phyloP scores from a whole-genome alignment of 2,113 vertebrate genomes.

The Axis porcinus region DNA sequence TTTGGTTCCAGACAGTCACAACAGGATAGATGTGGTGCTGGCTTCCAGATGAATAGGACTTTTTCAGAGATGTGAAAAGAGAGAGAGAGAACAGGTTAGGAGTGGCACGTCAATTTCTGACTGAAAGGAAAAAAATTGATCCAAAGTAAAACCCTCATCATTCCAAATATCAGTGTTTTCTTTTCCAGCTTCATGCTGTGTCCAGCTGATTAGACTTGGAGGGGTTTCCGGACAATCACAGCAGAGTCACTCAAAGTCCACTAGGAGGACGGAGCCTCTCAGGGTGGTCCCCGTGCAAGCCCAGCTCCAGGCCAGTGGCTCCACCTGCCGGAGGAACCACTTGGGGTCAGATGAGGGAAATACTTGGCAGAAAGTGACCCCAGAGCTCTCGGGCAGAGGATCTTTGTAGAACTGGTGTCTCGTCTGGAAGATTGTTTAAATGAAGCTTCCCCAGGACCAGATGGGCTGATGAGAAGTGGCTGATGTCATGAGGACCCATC shows the following conservation, averaged over 20 bases:
- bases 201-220: neutral
- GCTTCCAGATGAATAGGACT: neutral
- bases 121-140: neutral
- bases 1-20: neutral
- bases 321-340: neutral
- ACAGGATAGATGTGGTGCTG: neutral
- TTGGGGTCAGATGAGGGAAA: neutral
- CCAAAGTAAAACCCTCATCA: neutral
- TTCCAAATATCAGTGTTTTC: neutral
- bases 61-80: neutral
- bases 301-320: neutral
- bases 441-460: rapidly evolving
- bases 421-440: neutral
- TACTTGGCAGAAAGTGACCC: rapidly evolving
- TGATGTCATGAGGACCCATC: rapidly evolving
- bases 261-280: rapidly evolving
- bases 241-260: neutral
- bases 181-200: neutral
- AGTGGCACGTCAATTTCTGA: neutral
- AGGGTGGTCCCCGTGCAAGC: rapidly evolving
- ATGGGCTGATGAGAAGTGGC: neutral
- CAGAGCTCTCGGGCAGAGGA: neutral
- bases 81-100: neutral
- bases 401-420: neutral
- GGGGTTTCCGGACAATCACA: neutral